Evolutionary conservation across 1,140 invertebrate genomes (phyloP), one percentile per base, ranked within the genome.

Genomic region (Caenorhabditis tropicalis): DNA sequence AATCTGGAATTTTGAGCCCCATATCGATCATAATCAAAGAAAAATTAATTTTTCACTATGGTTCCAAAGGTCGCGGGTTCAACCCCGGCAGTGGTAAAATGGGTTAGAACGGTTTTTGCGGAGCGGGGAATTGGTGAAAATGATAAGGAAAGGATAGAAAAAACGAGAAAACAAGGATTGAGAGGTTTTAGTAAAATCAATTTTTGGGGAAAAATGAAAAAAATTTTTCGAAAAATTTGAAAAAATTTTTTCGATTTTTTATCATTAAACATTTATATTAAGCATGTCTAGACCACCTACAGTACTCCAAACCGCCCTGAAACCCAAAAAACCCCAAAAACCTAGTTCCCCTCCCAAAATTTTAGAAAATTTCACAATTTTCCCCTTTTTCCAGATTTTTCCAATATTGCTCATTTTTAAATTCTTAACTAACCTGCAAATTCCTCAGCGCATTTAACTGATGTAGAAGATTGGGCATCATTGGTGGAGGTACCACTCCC

Each of bases 381-480:
- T 51, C 48, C 15, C 15, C 15, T 0, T 51, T 51, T 51, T n/a
- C 0, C 12, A 51, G 2, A 29, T 29, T 27, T 9, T 21, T 27
- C 21, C 9, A 5, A 0, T 0, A 56, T 27, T 27, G 10, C 7
- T 1, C 7, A 10, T 0, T 27, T 27, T 56, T 27, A 19, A 56
- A 56, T n/a, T n/a, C n/a, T n/a, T n/a, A n/a, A 10, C 53, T 29
- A 19, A 74, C 65, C 65, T 74, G 65, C 12, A 74, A 33, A 74
- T 74, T 74, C 33, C 65, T 39, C 33, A 74, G 24, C 19, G 65
- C 65, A 24, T 74, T 74, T 19, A 74, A 31, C 65, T 74, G 65
- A 15, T 74, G 65, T 1, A 74, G 21, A 24, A 74, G 43, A 31
- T 74, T 74, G 33, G 65, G 65, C 65, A 74, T 74, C 65, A 74